phyloP scores from a whole-genome alignment of 2,888 invertebrate genomes.

The Volucella inanis region DNA sequence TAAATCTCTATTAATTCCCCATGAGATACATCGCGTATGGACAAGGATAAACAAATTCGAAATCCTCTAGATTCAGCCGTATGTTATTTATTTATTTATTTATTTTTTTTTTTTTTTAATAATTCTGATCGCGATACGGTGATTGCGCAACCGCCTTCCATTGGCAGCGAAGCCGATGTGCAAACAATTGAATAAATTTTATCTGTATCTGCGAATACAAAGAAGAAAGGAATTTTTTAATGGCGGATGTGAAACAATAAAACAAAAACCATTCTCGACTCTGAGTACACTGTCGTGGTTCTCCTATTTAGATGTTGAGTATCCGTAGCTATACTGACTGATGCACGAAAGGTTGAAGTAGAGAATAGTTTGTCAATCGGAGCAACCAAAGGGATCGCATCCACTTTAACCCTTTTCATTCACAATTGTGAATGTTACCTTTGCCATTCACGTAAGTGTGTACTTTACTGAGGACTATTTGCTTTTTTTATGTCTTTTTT shows the following conservation, averaged over 20 bases:
- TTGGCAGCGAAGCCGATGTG: constrained; percentile 37
- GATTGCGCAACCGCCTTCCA: constrained; percentile 51
- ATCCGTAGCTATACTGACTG: no score
- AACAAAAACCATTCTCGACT: constrained; percentile 37
- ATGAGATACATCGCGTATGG: not conserved
- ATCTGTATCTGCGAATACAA: constrained; percentile 44
- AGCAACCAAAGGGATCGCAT: constrained; percentile 56
- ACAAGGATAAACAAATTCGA: not conserved
- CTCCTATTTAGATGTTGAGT: constrained; percentile 51
- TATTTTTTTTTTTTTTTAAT: constrained; percentile 61
- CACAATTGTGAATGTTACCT: constrained; percentile 60
- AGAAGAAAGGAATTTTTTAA: constrained; percentile 52
- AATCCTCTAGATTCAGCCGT: constrained; percentile 23
- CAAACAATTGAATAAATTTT: constrained; percentile 48
- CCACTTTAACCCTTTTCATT: constrained; percentile 65
- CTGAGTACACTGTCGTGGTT: not conserved
- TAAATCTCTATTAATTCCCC: constrained; percentile 9
- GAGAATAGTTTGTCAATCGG: constrained; percentile 48
- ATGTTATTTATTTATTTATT: constrained; percentile 39
- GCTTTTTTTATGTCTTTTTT: constrained; percentile 11
- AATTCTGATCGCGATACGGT: constrained; percentile 44
- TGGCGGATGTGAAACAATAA: constrained; percentile 73
- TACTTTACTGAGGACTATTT: constrained; percentile 30
- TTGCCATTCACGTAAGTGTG: constrained; percentile 68
- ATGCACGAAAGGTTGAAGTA: not conserved